Evolutionary conservation across 2,888 invertebrate species (phyloP).

Genomic region (Machimus atricapillus): DNA sequence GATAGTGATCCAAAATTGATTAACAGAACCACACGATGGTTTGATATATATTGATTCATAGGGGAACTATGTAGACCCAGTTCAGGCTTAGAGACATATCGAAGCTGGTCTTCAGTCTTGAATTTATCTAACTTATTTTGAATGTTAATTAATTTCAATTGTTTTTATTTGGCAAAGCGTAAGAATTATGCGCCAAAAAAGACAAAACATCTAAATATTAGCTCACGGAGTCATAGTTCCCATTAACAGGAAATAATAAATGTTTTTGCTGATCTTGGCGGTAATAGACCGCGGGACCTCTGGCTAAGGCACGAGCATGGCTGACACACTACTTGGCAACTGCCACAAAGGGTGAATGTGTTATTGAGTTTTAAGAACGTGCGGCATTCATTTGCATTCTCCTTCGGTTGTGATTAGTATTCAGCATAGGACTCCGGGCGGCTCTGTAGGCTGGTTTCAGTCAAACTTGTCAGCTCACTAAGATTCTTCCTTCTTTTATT

Average conservation of each 20-base stretch:
- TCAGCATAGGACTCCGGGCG: neutral
- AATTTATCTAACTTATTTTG: neutral
- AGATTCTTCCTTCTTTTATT: neutral
- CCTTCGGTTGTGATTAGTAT: neutral
- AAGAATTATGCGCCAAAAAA: neutral
- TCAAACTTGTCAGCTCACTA: neutral
- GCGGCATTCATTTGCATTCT: neutral
- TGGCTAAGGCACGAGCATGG: neutral
- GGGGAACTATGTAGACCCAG: neutral
- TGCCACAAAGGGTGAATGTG: neutral
- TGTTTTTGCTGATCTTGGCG: neutral
- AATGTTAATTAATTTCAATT: neutral
- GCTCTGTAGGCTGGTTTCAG: constrained; percentile 1
- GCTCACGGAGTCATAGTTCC: neutral
- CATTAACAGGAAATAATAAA: neutral
- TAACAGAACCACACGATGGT: neutral
- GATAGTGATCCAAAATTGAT: neutral
- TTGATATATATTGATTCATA: neutral
- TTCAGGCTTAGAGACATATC: neutral
- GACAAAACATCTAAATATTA: neutral
- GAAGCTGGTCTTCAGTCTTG: neutral
- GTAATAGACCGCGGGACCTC: neutral
- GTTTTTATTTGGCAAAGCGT: neutral
- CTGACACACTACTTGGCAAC: neutral
- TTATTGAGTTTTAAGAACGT: neutral